phyloP scores from a whole-genome alignment of 1,140 invertebrate genomes.

The Drosophila guanche region DNA sequence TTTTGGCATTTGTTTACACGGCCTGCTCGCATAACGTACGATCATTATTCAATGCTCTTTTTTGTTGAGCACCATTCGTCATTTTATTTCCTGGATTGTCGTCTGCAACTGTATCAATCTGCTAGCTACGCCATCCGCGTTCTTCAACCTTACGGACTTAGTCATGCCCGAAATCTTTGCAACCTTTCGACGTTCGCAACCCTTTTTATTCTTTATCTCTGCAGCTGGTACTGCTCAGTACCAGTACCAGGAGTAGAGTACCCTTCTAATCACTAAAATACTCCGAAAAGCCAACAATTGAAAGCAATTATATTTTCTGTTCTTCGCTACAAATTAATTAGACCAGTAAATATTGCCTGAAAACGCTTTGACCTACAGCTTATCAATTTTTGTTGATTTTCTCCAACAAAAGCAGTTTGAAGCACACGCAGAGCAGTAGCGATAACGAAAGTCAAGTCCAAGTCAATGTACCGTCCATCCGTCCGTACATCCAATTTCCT shows the following conservation, averaged over 20 bases:
- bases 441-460: slow-evolving; percentile 46
- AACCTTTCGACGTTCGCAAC: slow-evolving; percentile 12
- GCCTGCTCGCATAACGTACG: slow-evolving; percentile 57
- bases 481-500: slow-evolving; percentile 9
- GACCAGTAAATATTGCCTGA: background rate
- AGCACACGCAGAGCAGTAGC: background rate
- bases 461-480: slow-evolving; percentile 25
- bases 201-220: slow-evolving; percentile 46
- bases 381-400: slow-evolving; percentile 13
- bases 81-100: slow-evolving; percentile 55
- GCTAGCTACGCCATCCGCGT: slow-evolving; percentile 9
- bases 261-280: slow-evolving; percentile 17
- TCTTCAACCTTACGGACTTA: slow-evolving; percentile 34
- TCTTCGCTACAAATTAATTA: slow-evolving; percentile 18
- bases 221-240: slow-evolving; percentile 20
- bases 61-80: slow-evolving; percentile 48
- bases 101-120: slow-evolving; percentile 52
- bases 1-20: slow-evolving; percentile 74
- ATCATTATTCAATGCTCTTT: slow-evolving; percentile 66
- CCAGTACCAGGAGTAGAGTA: no score
- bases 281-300: slow-evolving; percentile 6
- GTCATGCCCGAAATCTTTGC: slow-evolving; percentile 52
- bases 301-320: slow-evolving; percentile 22
- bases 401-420: background rate
- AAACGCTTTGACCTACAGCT: slow-evolving; percentile 33